phyloP scores from a whole-genome alignment of 2,888 invertebrate genomes.

The Heliconius sara region DNA sequence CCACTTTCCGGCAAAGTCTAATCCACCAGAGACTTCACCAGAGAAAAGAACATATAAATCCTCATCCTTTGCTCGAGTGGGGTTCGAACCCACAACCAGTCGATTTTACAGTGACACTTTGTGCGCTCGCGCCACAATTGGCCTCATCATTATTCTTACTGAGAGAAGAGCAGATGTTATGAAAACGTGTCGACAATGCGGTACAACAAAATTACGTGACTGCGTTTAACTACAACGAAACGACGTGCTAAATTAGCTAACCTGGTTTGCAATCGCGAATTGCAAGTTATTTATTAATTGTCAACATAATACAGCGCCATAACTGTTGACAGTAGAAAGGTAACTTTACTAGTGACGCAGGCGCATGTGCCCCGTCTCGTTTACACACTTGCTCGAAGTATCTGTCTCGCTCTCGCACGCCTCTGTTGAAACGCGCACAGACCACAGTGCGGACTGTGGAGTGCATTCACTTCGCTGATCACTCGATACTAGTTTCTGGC shows the following conservation, averaged over 20 bases:
- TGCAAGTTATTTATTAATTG: conserved; percentile 60
- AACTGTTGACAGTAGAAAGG: conserved; percentile 38
- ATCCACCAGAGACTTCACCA: too few relatives aligned
- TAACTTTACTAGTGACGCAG: conserved; percentile 48
- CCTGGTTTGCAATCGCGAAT: conserved; percentile 40
- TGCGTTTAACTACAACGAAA: conserved; percentile 29
- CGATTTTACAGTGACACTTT: too few relatives aligned
- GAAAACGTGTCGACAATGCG: background rate
- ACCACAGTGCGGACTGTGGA: conserved; percentile 49
- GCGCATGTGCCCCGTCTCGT: conserved; percentile 45
- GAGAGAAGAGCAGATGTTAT: background rate
- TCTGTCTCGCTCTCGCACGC: conserved; percentile 34
- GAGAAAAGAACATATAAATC: too few relatives aligned
- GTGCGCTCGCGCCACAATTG: too few relatives aligned
- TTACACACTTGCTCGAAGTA: conserved; percentile 31
- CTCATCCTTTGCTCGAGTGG: too few relatives aligned
- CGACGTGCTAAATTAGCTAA: conserved; percentile 28
- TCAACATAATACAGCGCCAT: conserved; percentile 58
- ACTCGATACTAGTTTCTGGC: conserved; percentile 52
- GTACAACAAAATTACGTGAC: conserved; percentile 43
- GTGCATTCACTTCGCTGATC: conserved; percentile 70
- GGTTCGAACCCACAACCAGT: too few relatives aligned
- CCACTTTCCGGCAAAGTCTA: too few relatives aligned
- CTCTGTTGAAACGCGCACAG: conserved; percentile 45
- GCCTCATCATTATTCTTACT: background rate